Evolutionary conservation across 2,797 vertebrate species (phyloP).

Genomic region (Phylloscopus collybita): DNA sequence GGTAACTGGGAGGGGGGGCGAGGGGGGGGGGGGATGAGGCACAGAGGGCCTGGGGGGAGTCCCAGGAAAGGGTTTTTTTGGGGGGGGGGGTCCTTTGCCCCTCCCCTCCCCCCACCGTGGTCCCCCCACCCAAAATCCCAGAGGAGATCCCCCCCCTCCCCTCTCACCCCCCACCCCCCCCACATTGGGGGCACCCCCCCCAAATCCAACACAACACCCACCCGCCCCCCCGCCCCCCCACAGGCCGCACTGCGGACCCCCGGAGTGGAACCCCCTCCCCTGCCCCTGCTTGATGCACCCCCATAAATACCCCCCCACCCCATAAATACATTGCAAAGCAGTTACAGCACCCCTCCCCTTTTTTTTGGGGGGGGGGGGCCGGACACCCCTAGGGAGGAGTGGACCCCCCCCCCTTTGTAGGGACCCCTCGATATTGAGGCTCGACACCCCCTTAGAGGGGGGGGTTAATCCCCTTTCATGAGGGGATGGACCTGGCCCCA

Average conservation of each 20-base stretch:
- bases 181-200: not conserved
- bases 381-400: no score
- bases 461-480: no score
- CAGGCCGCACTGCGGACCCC: no score
- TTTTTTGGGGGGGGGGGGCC: no score
- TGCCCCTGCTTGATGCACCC: not conserved
- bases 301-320: not conserved
- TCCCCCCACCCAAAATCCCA: not conserved
- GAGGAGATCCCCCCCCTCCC: not conserved
- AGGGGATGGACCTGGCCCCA: no score
- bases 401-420: no score
- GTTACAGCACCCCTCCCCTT: no score
- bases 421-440: no score
- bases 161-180: not conserved
- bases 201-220: not conserved
- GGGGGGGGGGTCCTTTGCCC: not conserved
- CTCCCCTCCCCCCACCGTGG: not conserved
- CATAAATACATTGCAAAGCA: no score
- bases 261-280: no score
- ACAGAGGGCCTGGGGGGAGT: not conserved
- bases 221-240: not conserved
- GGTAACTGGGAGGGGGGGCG: not conserved
- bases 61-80: not conserved
- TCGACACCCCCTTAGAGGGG: no score
- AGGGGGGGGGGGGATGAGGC: not conserved